Percentiles rank a stretch among this genome's conserved stretches.
Conservation (phyloP, 2,113 vertebrate genomes). For the Pantherophis guttatus region DNA sequence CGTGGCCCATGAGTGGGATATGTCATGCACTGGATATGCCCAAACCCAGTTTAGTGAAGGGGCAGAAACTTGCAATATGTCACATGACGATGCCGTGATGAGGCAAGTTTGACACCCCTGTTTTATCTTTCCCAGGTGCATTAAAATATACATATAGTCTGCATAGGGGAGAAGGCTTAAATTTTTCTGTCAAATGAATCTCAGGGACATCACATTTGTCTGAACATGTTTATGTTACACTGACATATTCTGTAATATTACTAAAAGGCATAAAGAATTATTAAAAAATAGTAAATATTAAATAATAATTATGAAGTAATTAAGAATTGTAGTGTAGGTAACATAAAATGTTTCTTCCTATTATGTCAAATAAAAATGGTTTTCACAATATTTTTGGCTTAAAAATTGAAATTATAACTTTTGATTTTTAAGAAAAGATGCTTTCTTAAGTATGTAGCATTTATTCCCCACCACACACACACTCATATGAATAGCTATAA, state of each 20-base stretch:
- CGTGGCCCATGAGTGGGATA: too few relatives aligned
- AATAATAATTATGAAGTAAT: conserved; percentile 26
- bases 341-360: conserved; percentile 56
- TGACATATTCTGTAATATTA: neutral
- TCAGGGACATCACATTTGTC: neutral
- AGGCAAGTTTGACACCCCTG: too few relatives aligned
- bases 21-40: too few relatives aligned
- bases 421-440: conserved; percentile 50
- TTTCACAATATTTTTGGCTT: conserved; percentile 37
- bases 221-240: neutral
- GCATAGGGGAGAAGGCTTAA: neutral
- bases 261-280: neutral
- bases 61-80: too few relatives aligned
- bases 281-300: neutral
- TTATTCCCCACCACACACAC: conserved; percentile 15
- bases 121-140: neutral
- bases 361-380: conserved; percentile 60
- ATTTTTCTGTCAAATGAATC: neutral
- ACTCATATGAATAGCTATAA: conserved; percentile 59
- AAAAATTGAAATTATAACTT: conserved; percentile 55
- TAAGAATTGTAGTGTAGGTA: conserved; percentile 62
- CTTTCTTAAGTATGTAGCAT: conserved; percentile 34
- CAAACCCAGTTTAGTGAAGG: too few relatives aligned
- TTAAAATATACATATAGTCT: neutral
- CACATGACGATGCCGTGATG: too few relatives aligned